These are phyloP conservation scores for Anguilla obscura DNA, from an alignment of 2,797 vertebrate genomes.

Conservation along the genomic window DNA sequence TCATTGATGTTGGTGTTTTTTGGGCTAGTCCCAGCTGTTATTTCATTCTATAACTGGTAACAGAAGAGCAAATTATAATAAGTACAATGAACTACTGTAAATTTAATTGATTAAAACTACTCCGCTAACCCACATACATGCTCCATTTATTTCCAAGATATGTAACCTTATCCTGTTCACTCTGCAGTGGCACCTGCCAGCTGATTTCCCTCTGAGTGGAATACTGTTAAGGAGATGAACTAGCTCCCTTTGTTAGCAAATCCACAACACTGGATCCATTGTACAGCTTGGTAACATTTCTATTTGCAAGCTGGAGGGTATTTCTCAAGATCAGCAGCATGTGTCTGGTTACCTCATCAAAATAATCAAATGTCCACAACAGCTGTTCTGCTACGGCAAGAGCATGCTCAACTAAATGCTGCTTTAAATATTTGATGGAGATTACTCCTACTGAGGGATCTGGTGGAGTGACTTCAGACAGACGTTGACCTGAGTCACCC, in stretches of 20 bases:
- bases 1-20: background rate
- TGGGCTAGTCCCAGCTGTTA: background rate
- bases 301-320: background rate
- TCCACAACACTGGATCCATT: background rate
- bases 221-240: background rate
- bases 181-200: background rate
- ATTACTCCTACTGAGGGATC: background rate
- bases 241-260: background rate
- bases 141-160: slow-evolving; percentile 20
- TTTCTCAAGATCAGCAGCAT: background rate
- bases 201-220: background rate
- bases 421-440: slow-evolving; percentile 5
- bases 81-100: background rate
- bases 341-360: background rate
- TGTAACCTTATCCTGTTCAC: slow-evolving; percentile 20
- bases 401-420: slow-evolving; percentile 15
- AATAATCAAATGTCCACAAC: slow-evolving; percentile 14
- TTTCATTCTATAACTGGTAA: background rate
- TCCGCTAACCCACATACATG: background rate
- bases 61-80: background rate
- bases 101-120: background rate
- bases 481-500: background rate
- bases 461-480: slow-evolving; percentile 10
- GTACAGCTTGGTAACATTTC: background rate
- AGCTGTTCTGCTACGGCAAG: background rate